Evolutionary conservation across 2,113 vertebrate genomes (phyloP).

Genomic region (Sylvia atricapilla): DNA sequence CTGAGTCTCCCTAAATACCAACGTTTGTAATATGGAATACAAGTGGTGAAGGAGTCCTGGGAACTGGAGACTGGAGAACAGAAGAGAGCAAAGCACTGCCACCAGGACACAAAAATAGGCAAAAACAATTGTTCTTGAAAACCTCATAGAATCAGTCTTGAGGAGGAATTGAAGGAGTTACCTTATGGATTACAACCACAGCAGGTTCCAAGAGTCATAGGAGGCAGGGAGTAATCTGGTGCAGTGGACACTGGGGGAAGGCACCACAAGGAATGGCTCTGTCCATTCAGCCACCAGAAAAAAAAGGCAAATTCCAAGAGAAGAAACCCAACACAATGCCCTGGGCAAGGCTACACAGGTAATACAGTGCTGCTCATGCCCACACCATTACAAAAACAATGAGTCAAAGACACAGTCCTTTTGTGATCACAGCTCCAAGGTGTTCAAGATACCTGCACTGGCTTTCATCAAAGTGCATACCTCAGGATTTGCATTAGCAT

Average conservation of each 20-base stretch:
- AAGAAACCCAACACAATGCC: background rate
- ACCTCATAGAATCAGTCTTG: background rate
- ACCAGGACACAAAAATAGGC: background rate
- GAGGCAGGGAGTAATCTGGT: background rate
- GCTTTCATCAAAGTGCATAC: conserved; percentile 45
- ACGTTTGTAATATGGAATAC: background rate
- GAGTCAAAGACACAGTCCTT: background rate
- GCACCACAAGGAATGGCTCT: background rate
- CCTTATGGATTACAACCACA: background rate
- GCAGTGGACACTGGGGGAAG: background rate
- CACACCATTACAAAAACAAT: background rate
- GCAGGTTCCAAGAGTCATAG: background rate
- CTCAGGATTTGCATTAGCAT: conserved; percentile 78
- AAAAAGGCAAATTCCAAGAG: background rate
- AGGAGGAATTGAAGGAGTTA: background rate
- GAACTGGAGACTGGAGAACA: background rate
- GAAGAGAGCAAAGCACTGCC: background rate
- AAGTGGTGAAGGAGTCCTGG: background rate
- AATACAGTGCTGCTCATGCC: background rate
- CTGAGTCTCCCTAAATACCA: background rate
- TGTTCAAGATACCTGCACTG: background rate
- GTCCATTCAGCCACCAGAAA: background rate
- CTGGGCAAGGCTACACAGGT: background rate
- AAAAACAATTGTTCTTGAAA: background rate
- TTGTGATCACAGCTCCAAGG: background rate